Conservation (phyloP, 2,888 invertebrate species). For the Melanchra persicariae region DNA sequence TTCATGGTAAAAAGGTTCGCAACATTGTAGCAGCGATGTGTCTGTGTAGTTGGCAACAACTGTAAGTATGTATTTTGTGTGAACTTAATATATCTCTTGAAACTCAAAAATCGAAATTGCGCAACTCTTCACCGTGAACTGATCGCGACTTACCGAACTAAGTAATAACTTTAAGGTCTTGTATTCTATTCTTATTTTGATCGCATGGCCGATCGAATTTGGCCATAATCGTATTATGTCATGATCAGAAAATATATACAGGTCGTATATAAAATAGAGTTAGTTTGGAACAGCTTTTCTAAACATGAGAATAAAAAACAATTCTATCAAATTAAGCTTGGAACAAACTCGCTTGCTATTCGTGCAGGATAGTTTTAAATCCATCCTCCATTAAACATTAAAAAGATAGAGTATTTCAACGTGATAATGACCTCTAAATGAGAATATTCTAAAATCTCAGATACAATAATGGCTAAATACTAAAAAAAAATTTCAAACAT, state of each 20-base stretch:
- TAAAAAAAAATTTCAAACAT: slow-evolving; percentile 44
- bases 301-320: not conserved
- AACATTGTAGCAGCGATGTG: not conserved
- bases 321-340: not conserved
- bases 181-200: not conserved
- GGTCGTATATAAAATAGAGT: not conserved
- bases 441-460: slow-evolving; percentile 4
- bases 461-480: slow-evolving; percentile 17
- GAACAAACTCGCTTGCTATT: not conserved
- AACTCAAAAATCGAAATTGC: not conserved
- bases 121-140: not conserved
- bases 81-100: not conserved
- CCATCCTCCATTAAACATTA: not conserved
- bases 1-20: not conserved
- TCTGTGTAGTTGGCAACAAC: no score
- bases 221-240: not conserved
- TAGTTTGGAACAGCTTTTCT: not conserved
- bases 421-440: slow-evolving; percentile 21
- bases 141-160: not conserved
- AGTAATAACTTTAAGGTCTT: not conserved
- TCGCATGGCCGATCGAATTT: not conserved
- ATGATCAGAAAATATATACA: not conserved
- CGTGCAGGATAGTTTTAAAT: not conserved
- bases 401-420: slow-evolving; percentile 3
- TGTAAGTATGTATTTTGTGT: not conserved